Base-by-base conservation (phyloP, 2,797 vertebrate genomes). In the Melanotaenia parkinsoni region DNA sequence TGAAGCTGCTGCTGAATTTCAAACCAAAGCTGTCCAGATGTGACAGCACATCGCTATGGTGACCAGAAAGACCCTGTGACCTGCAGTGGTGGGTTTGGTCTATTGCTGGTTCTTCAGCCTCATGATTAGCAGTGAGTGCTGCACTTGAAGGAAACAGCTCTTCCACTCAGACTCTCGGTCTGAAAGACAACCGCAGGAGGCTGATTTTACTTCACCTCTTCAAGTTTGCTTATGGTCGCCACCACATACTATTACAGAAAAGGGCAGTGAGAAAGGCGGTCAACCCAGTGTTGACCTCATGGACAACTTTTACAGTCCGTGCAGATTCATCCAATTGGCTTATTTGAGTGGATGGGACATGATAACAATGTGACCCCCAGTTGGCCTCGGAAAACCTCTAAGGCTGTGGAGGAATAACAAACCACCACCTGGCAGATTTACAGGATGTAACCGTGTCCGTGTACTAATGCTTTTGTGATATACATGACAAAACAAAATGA, bases 141-240 rank as follows among this genome's bases (percentile, higher is more conserved):
- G 64, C 77, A 86, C 80, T 89, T 67, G 74, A 89, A 85, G 63
- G 74, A 71, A 38, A 63, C 37, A 76, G 75, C 70, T 81, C 76
- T 68, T 77, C 71, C 76, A 86, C 85, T 77, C 59, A 76, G 26
- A 70, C 76, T 77, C 74, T 79, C 79, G 47, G 67, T 33, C 75
- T 75, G 63, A 70, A 67, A 74, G 67, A 63, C 7, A 20, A 54
- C 79, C 5, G 57, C 74, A 43, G 84, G 79, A 82, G 77, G 74
- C 71, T 75, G 81, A 85, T 85, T 81, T 78, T 53, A 33, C 58
- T 26, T 60, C 62, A 61, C 61, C 62, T 67, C 50, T 72, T 63
- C 60, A 59, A 20, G 4, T 30, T 11, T 1, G 66, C 54, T 1
- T 22, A 73, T 30, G 24, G 43, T 62, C 22, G 37, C 20, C 12